Evolutionary conservation across 2,113 vertebrate genomes (phyloP).

Genomic region (Pachypanchax playfairii): DNA sequence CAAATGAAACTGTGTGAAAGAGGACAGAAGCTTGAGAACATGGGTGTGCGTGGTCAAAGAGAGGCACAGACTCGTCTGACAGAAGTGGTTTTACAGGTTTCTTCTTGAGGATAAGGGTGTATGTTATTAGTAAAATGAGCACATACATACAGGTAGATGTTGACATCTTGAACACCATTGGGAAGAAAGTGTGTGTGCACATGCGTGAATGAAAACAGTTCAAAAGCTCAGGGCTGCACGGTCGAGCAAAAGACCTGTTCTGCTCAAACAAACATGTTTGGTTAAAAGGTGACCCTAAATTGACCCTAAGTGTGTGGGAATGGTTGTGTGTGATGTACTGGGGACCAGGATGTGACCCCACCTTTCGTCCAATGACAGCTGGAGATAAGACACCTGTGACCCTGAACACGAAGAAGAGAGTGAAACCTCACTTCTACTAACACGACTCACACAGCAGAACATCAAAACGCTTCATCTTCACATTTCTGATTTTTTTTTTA

Average conservation of each 20-base stretch:
- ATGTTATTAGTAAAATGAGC: constrained; percentile 43
- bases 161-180: constrained; percentile 53
- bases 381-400: no score
- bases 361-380: no score
- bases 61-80: constrained; percentile 25
- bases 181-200: constrained; percentile 20
- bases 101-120: constrained; percentile 33
- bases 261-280: no score
- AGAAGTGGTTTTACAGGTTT: constrained; percentile 67
- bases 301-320: no score
- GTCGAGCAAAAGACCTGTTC: no score
- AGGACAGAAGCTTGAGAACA: constrained; percentile 12
- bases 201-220: constrained; percentile 11
- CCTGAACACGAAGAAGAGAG: no score
- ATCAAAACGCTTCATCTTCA: constrained; percentile 8
- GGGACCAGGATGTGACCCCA: no score
- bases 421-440: no score
- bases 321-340: no score
- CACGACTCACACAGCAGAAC: constrained; percentile 16
- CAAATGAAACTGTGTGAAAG: constrained; percentile 17
- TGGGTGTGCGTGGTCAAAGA: constrained; percentile 26
- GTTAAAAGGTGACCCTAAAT: no score
- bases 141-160: constrained; percentile 50
- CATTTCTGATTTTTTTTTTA: constrained; percentile 9
- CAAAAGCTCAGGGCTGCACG: no score